Evolutionary conservation across 35 echinoderm and acorn worm genomes (phyloP), one percentile per base, ranked within the genome.

Genomic region (Acanthaster planci): DNA sequence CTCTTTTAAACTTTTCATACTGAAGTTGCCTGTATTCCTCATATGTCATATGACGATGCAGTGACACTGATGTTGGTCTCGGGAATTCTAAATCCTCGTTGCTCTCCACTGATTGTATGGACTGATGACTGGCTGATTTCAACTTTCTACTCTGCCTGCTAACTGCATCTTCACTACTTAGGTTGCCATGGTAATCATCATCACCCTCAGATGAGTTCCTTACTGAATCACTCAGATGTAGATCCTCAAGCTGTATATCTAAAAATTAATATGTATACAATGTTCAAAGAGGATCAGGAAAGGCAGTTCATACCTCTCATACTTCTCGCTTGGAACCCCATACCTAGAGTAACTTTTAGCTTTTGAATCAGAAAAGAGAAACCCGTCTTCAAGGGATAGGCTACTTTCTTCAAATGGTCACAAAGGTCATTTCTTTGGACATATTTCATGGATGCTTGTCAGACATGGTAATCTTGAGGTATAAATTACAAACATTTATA

Each of bases 1-100:
- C 96, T 80, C 89, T 84, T 77, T 99, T 99, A 67, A 99, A 99
- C 47, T 92, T 93, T 40, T 99, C 88, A 80, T 99, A 94, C 80
- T 99, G 96, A 32, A 91, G 50, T 64, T 99, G 92, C 5, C 92
- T 40, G 52, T 99, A 99, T 56, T 99, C 92, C 44, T 99, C 92
- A 60, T 99, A 99, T 0, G 80, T 86, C 55, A 99, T 88, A 77
- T 90, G 96, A 22, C 88, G 90, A 80, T 99, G 96, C 29, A 99
- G 81, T 15, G 92, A 94, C 58, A 99, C 92, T 6, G 96, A 94
- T 44, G 68, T 91, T 27, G 96, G 92, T 76, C 96, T 72, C 34
- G 94, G 92, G 42, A 94, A 94, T 81, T 99, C 96, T 9, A 99
- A 51, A 42, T 99, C 96, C 15, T 89, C 88, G 9, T 77, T 58